Evolutionary conservation across 2,888 invertebrate genomes (phyloP).

Genomic region (Rugalucina vietnamica): DNA sequence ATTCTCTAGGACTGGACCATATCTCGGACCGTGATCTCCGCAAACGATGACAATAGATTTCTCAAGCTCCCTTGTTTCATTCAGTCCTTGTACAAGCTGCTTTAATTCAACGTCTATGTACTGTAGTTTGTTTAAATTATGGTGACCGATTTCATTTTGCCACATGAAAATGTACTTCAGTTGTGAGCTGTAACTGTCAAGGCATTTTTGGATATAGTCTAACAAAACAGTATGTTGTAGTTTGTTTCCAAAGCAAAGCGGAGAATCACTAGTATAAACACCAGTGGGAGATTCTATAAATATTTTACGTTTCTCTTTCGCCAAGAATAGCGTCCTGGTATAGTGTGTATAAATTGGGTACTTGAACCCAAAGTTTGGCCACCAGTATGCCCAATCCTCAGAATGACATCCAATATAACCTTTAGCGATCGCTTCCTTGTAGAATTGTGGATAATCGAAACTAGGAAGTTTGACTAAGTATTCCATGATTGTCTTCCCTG

Average conservation of each 20-base stretch:
- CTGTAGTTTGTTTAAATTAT: conserved; percentile 91
- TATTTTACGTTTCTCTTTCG: background rate
- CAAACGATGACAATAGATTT: conserved; percentile 93
- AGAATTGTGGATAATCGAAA: conserved; percentile 15
- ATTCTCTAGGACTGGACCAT: conserved; percentile 92
- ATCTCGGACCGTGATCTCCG: conserved; percentile 95
- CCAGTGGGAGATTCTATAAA: background rate
- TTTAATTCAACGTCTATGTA: conserved; percentile 90
- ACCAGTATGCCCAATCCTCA: background rate
- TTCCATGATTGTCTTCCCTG: conserved; percentile 56
- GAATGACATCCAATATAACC: background rate
- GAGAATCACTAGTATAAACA: conserved; percentile 18
- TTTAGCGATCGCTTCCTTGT: background rate
- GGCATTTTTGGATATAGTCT: conserved; percentile 85
- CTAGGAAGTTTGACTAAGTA: conserved; percentile 56
- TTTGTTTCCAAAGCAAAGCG: conserved; percentile 88
- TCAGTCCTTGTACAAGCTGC: conserved; percentile 86
- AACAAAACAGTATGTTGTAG: conserved; percentile 86
- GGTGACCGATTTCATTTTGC: conserved; percentile 94
- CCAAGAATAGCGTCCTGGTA: background rate
- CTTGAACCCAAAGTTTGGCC: background rate
- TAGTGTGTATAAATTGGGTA: background rate
- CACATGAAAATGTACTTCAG: conserved; percentile 94
- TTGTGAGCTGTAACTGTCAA: conserved; percentile 87
- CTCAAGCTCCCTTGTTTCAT: conserved; percentile 87